Evolutionary conservation across 2,113 vertebrate genomes (phyloP), one percentile per base, ranked within the genome.

Genomic region (Oriolus oriolus): DNA sequence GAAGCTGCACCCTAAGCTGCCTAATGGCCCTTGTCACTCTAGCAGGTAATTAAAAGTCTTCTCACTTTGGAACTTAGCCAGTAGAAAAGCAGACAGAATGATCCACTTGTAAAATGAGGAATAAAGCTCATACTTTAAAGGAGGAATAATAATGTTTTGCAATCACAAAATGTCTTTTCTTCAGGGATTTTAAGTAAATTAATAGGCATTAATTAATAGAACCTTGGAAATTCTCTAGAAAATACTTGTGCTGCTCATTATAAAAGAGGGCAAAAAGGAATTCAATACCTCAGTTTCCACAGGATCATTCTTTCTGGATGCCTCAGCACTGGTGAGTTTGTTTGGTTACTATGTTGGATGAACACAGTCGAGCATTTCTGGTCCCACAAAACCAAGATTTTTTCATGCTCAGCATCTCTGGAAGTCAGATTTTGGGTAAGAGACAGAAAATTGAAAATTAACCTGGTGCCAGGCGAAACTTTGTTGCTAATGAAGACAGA

Each of bases 41-140:
- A 95, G 37, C 70, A 92, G 77, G 82, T 95, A 96, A 97, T 96
- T 95, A 94, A 96, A 96, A 96, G 68, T 27, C n/a, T 94, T 96
- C 60, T 26, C 39, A 80, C 52, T 90, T 80, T 86, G 56, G 84
- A 88, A 96, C 59, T 82, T 68, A 89, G 60, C 83, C 96, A 92
- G 30, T 19, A 89, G 47, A 87, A 94, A 87, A 92, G 56, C 35
- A 93, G 30, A 71, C 1, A 2, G 52, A 93, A 85, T 61, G 18
- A 15, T 80, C n/a, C 47, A 78, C 52, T 94, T 68, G 30, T 41
- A 70, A 94, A 54, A 74, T 30, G 39, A 86, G 50, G 54, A 53
- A 87, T 47, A 45, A 90, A 81, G 50, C 59, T 84, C 79, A 49
- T 61, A 50, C 7, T 93, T 68, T 73, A 44, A 83, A 75, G 49